Evolutionary conservation across 2,888 invertebrate genomes (phyloP).

Genomic region (Drosophila suboccidentalis): DNA sequence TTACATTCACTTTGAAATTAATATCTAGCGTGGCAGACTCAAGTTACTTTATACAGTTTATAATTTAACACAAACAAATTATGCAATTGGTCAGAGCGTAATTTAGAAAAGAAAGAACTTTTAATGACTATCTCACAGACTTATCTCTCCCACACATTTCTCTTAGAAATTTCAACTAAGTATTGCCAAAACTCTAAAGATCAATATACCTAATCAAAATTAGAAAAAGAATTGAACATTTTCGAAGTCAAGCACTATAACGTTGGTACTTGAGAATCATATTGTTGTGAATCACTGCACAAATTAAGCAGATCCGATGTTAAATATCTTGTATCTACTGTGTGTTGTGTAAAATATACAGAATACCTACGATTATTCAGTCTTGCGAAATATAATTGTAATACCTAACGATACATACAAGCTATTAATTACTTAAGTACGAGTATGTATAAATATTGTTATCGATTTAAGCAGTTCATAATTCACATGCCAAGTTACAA

Average conservation of each 20-base stretch:
- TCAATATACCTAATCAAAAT: neutral
- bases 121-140: slow-evolving; percentile 8
- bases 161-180: neutral
- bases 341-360: slow-evolving; percentile 36
- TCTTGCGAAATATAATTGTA: slow-evolving; percentile 24
- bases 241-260: neutral
- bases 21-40: neutral
- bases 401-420: slow-evolving; percentile 35
- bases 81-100: too few species aligned
- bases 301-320: neutral
- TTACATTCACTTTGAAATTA: too few species aligned
- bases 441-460: slow-evolving; percentile 66
- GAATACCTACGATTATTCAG: slow-evolving; percentile 17
- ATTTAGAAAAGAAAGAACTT: neutral
- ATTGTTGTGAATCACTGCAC: slow-evolving; percentile 15
- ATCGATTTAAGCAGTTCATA: slow-evolving; percentile 62
- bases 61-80: too few species aligned
- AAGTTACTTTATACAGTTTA: neutral
- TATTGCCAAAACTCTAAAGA: slow-evolving; percentile 17
- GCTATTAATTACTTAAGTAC: slow-evolving; percentile 13
- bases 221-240: neutral
- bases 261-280: neutral
- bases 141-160: neutral
- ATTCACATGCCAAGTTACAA: slow-evolving; percentile 49
- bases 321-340: slow-evolving; percentile 19